These are phyloP conservation scores for Bursaphelenchus okinawaensis DNA, from an alignment of 2,888 invertebrate species.

Conservation along the genomic window DNA sequence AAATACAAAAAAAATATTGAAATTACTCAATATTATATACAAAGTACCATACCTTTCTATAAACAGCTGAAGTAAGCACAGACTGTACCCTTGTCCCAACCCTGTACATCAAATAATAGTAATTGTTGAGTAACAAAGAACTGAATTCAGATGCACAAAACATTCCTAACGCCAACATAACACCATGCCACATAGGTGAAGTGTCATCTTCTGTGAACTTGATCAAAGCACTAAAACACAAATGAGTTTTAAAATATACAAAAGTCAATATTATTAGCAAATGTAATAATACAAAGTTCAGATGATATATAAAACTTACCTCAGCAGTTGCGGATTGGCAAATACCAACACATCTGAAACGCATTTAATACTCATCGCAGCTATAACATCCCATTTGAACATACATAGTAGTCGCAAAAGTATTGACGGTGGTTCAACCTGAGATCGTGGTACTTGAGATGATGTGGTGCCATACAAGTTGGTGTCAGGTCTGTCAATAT, in stretches of 20 bases:
- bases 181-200: slow-evolving; percentile 53
- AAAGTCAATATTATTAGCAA: slow-evolving; percentile 1
- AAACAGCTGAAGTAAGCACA: slow-evolving; percentile 52
- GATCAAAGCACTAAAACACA: slow-evolving; percentile 41
- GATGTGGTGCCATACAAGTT: not conserved
- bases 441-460: not conserved
- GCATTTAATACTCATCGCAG: slow-evolving; percentile 47
- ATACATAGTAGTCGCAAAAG: slow-evolving; percentile 40
- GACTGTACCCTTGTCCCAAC: slow-evolving; percentile 54
- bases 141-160: slow-evolving; percentile 49
- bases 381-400: slow-evolving; percentile 49
- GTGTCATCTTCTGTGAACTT: slow-evolving; percentile 45
- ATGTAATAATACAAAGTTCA: not conserved
- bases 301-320: slow-evolving; percentile 26
- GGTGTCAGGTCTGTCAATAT: slow-evolving; percentile 6
- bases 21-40: not conserved
- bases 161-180: slow-evolving; percentile 47
- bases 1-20: not conserved
- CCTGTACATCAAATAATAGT: slow-evolving; percentile 54
- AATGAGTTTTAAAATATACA: not conserved
- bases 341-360: slow-evolving; percentile 48
- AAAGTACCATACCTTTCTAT: slow-evolving; percentile 53
- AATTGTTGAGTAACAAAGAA: slow-evolving; percentile 50
- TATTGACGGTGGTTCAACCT: slow-evolving; percentile 36
- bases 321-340: slow-evolving; percentile 48